A percentile compares a stretch with the other conserved stretches of the same genome.
phyloP scores from a whole-genome alignment of 2,113 vertebrate genomes.

The Pipra filicauda region DNA sequence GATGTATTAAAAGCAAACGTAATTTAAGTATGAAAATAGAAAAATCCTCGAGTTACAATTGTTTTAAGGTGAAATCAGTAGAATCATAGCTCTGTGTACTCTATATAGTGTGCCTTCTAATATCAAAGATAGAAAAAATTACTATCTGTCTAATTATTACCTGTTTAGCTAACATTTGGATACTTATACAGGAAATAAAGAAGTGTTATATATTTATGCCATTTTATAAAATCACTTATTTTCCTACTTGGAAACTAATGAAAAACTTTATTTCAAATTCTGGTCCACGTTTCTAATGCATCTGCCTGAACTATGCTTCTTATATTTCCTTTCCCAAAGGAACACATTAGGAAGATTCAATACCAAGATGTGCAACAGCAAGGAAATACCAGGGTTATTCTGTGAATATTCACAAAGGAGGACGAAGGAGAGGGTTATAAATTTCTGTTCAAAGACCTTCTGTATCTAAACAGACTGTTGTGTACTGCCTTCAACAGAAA shows the following conservation, averaged over 20 bases:
- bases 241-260: not conserved
- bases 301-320: not conserved
- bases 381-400: not conserved
- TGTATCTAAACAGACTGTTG: not conserved
- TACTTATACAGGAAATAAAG: not conserved
- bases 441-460: not conserved
- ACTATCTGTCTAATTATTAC: not conserved
- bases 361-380: not conserved
- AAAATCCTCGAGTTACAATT: not conserved
- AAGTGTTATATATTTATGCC: not conserved
- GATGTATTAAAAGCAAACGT: not conserved
- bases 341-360: not conserved
- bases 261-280: not conserved
- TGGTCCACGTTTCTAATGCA: not conserved
- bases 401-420: not conserved
- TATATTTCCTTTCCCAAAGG: not conserved
- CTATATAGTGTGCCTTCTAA: not conserved
- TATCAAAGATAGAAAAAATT: not conserved
- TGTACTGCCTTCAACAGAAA: not conserved
- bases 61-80: not conserved
- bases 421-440: not conserved
- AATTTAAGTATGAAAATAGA: not conserved
- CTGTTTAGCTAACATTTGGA: not conserved
- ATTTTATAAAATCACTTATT: not conserved
- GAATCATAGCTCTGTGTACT: not conserved